Evolutionary conservation across 2,797 vertebrate species (phyloP).

Genomic region (Halcyon badia): DNA sequence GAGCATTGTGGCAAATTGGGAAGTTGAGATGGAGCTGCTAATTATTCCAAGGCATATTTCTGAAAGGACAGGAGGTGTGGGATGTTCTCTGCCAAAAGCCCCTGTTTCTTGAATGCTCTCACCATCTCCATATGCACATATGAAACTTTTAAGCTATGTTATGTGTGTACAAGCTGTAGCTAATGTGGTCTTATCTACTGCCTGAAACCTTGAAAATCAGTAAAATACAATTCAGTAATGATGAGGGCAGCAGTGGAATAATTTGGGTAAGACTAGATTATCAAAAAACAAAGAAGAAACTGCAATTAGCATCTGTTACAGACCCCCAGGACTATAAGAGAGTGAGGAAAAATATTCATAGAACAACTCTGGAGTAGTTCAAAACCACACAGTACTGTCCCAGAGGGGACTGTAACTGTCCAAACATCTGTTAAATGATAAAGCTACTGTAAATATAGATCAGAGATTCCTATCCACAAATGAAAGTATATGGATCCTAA

Average conservation of each 20-base stretch:
- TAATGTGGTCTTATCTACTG: constrained; percentile 61
- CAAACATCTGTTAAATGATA: constrained; percentile 75
- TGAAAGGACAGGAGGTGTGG: constrained; percentile 75
- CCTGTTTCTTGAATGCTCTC: constrained; percentile 71
- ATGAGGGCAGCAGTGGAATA: constrained; percentile 53
- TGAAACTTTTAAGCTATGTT: constrained; percentile 69
- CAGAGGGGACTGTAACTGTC: constrained; percentile 67
- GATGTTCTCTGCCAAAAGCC: constrained; percentile 70
- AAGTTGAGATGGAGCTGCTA: constrained; percentile 76
- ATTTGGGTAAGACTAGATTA: constrained; percentile 66
- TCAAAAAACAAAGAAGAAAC: constrained; percentile 63
- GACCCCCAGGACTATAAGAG: constrained; percentile 45
- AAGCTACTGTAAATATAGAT: constrained; percentile 72
- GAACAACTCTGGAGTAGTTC: constrained; percentile 68
- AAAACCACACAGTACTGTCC: constrained; percentile 65
- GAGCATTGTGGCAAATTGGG: constrained; percentile 73
- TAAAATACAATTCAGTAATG: constrained; percentile 43
- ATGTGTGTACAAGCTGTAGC: constrained; percentile 51
- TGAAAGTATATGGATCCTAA: constrained; percentile 14
- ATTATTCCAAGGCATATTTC: constrained; percentile 75
- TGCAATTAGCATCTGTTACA: constrained; percentile 71
- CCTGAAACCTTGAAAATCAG: constrained; percentile 58
- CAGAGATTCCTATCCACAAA: constrained; percentile 53
- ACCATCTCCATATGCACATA: constrained; percentile 74
- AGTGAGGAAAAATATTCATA: constrained; percentile 70